phyloP scores from a whole-genome alignment of 2,113 vertebrate species.

The Eretmochelys imbricata region DNA sequence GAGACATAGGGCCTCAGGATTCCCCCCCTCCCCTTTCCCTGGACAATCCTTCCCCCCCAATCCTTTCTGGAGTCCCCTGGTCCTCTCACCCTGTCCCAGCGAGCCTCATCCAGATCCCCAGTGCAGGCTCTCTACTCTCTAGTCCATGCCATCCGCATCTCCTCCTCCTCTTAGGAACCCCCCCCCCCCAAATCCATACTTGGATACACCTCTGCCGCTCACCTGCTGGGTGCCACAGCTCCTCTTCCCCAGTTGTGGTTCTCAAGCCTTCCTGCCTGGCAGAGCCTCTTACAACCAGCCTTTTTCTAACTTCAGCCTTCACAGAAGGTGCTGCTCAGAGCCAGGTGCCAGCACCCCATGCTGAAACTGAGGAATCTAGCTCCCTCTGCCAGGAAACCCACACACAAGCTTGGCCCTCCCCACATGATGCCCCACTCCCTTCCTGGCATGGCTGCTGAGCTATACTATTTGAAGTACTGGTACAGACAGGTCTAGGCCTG shows the following conservation, averaged over 20 bases:
- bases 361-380: too few relatives aligned
- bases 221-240: not conserved
- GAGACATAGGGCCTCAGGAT: not conserved
- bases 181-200: not conserved
- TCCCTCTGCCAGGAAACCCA: too few relatives aligned
- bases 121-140: not conserved
- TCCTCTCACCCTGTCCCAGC: not conserved
- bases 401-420: too few relatives aligned
- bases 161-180: not conserved
- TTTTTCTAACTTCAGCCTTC: not conserved
- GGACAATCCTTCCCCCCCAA: not conserved
- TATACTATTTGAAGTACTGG: too few relatives aligned
- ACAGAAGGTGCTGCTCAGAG: not conserved
- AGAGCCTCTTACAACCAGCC: not conserved
- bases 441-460: too few relatives aligned
- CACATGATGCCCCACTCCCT: too few relatives aligned
- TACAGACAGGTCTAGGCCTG: too few relatives aligned
- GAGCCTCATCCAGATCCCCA: too few relatives aligned
- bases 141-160: not conserved
- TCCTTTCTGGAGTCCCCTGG: not conserved
- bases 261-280: not conserved
- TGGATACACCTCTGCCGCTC: not conserved
- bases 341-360: too few relatives aligned
- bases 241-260: not conserved
- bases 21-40: not conserved